Evolutionary conservation across 2,888 invertebrate genomes (phyloP).

Genomic region (Hydrotaea cyrtoneurina): DNA sequence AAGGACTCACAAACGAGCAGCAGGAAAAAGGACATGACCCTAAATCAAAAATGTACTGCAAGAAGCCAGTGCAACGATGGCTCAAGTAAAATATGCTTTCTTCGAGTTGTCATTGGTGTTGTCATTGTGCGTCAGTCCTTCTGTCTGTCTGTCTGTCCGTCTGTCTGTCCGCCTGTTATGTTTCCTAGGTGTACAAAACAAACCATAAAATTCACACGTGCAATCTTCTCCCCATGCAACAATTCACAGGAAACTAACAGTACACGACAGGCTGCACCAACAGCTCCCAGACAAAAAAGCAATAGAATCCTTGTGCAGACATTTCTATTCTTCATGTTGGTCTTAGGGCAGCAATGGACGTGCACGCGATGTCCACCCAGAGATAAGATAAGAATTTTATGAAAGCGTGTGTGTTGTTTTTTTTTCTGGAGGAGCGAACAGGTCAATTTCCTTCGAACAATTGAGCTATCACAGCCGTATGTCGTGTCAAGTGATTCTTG

Average conservation of each 20-base stretch:
- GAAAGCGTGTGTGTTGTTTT: not conserved
- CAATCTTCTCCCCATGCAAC: constrained; percentile 34
- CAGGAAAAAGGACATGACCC: constrained; percentile 10
- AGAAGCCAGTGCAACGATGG: constrained; percentile 14
- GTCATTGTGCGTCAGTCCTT: not conserved
- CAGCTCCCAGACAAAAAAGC: not conserved
- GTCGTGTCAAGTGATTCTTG: constrained; percentile 48
- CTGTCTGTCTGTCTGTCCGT: constrained; percentile 2
- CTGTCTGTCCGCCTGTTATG: constrained; percentile 17
- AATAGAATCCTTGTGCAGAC: not conserved
- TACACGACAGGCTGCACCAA: not conserved
- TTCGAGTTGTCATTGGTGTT: not conserved
- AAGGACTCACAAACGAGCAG: not conserved
- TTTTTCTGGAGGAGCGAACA: constrained; percentile 29
- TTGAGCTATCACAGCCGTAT: constrained; percentile 55
- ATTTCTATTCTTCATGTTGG: not conserved
- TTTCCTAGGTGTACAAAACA: constrained; percentile 39
- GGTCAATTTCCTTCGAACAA: constrained; percentile 56
- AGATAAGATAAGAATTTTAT: constrained; percentile 49
- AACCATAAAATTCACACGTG: constrained; percentile 67
- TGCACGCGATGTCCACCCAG: constrained; percentile 57
- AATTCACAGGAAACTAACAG: constrained; percentile 65
- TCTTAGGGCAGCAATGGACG: constrained; percentile 33
- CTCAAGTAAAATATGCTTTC: constrained; percentile 23
- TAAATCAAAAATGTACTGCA: constrained; percentile 15